Evolutionary conservation across 2,113 vertebrate genomes (phyloP).

Genomic region (Bagarius yarrelli): DNA sequence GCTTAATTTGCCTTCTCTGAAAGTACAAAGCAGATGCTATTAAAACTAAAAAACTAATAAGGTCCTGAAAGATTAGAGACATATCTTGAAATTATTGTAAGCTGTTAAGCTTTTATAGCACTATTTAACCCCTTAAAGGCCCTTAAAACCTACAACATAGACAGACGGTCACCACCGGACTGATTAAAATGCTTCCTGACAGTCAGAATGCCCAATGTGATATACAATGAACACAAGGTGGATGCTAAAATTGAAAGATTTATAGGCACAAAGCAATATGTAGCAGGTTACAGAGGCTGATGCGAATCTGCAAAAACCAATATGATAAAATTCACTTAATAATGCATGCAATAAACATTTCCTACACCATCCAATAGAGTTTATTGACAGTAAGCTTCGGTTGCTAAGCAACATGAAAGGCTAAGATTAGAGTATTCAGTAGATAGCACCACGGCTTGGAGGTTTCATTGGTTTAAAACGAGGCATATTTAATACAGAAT

Average conservation of each 20-base stretch:
- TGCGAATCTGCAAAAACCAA: background rate
- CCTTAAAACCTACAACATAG: background rate
- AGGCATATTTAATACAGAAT: too few species aligned
- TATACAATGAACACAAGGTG: background rate
- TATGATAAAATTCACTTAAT: background rate
- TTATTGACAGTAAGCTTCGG: background rate
- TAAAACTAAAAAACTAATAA: background rate
- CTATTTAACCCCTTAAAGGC: conserved; percentile 9
- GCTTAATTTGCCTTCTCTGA: background rate
- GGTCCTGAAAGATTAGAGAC: background rate
- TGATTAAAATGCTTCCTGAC: background rate
- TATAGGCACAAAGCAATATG: background rate
- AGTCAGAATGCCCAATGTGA: background rate
- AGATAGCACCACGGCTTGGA: too few species aligned
- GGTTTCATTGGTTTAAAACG: too few species aligned
- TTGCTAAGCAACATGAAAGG: background rate
- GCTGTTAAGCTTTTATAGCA: background rate
- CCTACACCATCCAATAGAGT: background rate
- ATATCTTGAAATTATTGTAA: background rate
- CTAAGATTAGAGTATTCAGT: background rate
- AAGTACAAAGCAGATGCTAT: background rate
- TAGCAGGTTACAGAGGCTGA: background rate
- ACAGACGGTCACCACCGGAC: background rate
- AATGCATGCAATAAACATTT: background rate
- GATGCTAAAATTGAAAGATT: background rate